Evolutionary conservation across 2,113 vertebrate genomes (phyloP).

Genomic region (Gymnocephalus cernua): DNA sequence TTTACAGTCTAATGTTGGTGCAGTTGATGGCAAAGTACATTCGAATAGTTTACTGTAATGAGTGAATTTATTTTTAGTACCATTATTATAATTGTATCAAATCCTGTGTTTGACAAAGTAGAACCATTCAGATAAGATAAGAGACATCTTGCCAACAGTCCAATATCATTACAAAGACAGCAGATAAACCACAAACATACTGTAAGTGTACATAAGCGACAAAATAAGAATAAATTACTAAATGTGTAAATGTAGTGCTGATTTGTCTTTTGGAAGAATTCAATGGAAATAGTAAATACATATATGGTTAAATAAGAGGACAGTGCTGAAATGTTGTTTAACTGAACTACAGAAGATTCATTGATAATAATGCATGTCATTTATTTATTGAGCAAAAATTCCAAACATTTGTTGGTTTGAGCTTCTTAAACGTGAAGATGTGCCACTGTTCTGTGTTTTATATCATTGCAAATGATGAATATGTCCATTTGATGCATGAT

Average conservation of each 20-base stretch:
- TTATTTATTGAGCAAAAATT: background rate
- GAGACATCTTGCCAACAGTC: background rate
- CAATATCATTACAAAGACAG: background rate
- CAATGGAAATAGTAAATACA: background rate
- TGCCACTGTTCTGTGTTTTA: background rate
- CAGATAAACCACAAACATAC: background rate
- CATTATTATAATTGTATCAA: constrained; percentile 59
- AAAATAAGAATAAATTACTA: background rate
- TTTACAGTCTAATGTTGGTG: constrained; percentile 46
- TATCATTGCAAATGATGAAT: background rate
- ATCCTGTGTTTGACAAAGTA: constrained; percentile 50
- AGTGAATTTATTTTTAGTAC: constrained; percentile 62
- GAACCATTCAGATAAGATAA: constrained; percentile 34
- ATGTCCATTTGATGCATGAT: background rate
- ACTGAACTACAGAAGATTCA: no score
- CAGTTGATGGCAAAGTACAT: constrained; percentile 45
- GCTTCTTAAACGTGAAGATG: background rate
- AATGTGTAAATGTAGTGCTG: background rate
- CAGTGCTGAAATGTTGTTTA: no score
- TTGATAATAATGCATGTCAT: background rate
- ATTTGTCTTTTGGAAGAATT: background rate
- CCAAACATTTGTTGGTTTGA: no score
- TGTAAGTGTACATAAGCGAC: no score
- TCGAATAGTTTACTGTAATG: constrained; percentile 48
- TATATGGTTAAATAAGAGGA: background rate